Conservation (phyloP, 2,113 vertebrate species). For the Acrocephalus arundinaceus region DNA sequence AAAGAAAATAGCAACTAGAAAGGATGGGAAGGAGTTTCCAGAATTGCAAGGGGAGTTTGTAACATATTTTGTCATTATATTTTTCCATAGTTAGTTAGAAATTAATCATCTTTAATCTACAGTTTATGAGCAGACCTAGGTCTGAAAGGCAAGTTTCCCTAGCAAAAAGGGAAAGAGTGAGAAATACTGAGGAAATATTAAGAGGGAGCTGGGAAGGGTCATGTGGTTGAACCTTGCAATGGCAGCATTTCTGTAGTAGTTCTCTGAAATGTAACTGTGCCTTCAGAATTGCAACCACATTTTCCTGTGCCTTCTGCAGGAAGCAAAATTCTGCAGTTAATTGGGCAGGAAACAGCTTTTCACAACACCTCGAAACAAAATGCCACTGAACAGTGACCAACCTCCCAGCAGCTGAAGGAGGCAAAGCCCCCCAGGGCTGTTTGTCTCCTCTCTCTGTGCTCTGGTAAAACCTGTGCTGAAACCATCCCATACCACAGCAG, state of each 20-base stretch:
- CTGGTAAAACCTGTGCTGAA: neutral
- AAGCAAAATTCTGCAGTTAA: neutral
- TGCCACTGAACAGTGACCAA: neutral
- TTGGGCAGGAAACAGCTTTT: neutral
- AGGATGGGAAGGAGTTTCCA: neutral
- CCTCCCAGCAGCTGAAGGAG: neutral
- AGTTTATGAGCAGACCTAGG: neutral
- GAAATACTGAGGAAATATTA: neutral
- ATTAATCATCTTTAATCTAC: neutral
- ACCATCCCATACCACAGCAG: fast-evolving
- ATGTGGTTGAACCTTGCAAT: fast-evolving
- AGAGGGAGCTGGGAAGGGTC: neutral
- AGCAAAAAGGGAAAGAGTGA: fast-evolving
- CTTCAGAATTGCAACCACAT: neutral
- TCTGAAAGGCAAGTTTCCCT: neutral
- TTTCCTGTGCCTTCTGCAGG: neutral
- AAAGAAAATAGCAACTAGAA: neutral
- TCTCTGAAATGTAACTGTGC: neutral
- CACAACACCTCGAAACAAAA: neutral
- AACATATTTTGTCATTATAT: neutral
- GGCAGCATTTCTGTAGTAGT: neutral
- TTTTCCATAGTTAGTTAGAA: neutral
- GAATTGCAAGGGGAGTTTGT: neutral
- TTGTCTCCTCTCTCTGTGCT: neutral
- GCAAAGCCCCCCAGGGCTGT: neutral